Percentiles rank a stretch among this genome's conserved stretches.
phyloP scores from a whole-genome alignment of 2,113 vertebrate species.

The rabbit (Oryctolagus cuniculus) region mOryCun1.1 NC_091445.1:43425001-43425500 shows the following conservation, averaged over 20 bases:
- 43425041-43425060: neutral
- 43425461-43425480: neutral
- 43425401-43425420: neutral
- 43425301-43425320: neutral
- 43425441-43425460: neutral
- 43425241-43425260: neutral
- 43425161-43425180: too few relatives aligned
- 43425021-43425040: neutral
- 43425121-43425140: neutral
- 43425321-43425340: neutral
- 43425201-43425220: neutral
- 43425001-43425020: neutral
- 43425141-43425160: fast-evolving
- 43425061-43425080: fast-evolving
- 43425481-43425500: neutral
- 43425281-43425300: neutral
- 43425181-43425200: neutral
- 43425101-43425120: fast-evolving
- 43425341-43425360: neutral
- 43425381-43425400: neutral
- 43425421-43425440: neutral
- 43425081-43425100: neutral
- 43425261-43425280: neutral
- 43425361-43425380: neutral
- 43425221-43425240: neutral